A percentile compares a stretch with the other conserved stretches of the same genome.
Conservation (phyloP, 1,140 invertebrate genomes). For the Goniozus legneri region DNA sequence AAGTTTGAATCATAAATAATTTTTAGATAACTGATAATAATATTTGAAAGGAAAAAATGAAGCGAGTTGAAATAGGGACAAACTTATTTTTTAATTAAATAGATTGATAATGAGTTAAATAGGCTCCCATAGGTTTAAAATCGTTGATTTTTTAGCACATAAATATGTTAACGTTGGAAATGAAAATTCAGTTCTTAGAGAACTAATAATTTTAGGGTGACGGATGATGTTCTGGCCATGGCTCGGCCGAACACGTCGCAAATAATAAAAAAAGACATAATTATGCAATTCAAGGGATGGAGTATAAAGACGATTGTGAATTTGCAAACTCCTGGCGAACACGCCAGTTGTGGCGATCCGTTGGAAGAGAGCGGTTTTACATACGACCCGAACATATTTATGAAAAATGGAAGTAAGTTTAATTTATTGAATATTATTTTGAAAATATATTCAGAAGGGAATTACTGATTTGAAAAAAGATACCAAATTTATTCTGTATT, state of each 20-base stretch:
- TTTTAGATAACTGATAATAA: too few species aligned
- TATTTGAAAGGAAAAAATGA: too few species aligned
- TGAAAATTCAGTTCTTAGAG: too few species aligned
- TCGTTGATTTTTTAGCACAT: too few species aligned
- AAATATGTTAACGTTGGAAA: too few species aligned
- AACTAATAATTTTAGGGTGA: constrained; percentile 75
- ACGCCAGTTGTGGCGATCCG: constrained; percentile 73
- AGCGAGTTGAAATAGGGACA: too few species aligned
- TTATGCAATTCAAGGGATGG: constrained; percentile 74
- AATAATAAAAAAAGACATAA: constrained; percentile 71
- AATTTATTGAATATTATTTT: constrained; percentile 4
- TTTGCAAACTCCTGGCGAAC: constrained; percentile 80
- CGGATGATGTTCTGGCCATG: constrained; percentile 84
- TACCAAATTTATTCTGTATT: too few species aligned
- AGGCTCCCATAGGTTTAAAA: too few species aligned
- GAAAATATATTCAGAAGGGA: background rate
- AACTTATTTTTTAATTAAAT: constrained; percentile 2
- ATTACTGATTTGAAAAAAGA: too few species aligned
- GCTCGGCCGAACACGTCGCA: constrained; percentile 73
- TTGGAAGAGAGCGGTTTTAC: constrained; percentile 72
- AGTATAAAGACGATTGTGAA: constrained; percentile 82
- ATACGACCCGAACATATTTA: constrained; percentile 75
- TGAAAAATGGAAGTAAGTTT: constrained; percentile 76
- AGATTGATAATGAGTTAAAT: too few species aligned
- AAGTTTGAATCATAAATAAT: too few species aligned